Base-by-base conservation (phyloP, 1,140 invertebrate genomes). In the Megalopta genalis region DNA sequence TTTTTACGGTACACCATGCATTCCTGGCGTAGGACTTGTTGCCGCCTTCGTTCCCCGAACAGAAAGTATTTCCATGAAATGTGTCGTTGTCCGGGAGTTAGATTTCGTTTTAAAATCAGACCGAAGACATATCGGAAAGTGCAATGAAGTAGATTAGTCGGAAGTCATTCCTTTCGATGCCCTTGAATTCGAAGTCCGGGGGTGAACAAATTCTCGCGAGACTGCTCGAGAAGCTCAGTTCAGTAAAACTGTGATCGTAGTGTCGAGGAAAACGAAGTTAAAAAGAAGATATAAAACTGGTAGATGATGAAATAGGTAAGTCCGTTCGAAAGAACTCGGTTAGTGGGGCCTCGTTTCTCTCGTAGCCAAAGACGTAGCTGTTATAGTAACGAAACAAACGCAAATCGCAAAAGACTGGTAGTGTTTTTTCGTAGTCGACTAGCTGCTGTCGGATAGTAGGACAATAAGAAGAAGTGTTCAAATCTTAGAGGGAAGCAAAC, bases 201-300 rank as follows among this genome's bases (percentile, higher is more conserved):
- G 83, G 86, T 85, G 77, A 67, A 42, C 67, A 88, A 88, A 86
- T 86, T 90, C 75, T 88, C 88, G 88, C 69, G 84, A 86, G 88
- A 60, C 88, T 87, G 86, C 86, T 90, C 83, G 87, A 87, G 83
- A 86, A 86, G 83, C 86, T 90, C 87, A 87, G 86, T 92, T 91
- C 89, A 89, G 88, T 87, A 90, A 91, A 87, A 91, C 92, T 93
- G 92, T 92, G 92, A 92, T 93, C 88, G 86, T 93, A 92, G 89
- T 71, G 18, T 57, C 7, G 71, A 52, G 62, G 59, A 42, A 71
- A 32, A 32, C 32, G 4, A 32, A 2, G 32, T n/a, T n/a, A 57
- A n/a, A 37, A 64, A 73, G 27, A 84, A 59, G 67, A 84, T 62
- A 60, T 80, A 64, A 82, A 82, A 77, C 49, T 82, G 78, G 83